Evolutionary conservation across 2,888 invertebrate species (phyloP).

Genomic region (Lithophane semibrunnea): DNA sequence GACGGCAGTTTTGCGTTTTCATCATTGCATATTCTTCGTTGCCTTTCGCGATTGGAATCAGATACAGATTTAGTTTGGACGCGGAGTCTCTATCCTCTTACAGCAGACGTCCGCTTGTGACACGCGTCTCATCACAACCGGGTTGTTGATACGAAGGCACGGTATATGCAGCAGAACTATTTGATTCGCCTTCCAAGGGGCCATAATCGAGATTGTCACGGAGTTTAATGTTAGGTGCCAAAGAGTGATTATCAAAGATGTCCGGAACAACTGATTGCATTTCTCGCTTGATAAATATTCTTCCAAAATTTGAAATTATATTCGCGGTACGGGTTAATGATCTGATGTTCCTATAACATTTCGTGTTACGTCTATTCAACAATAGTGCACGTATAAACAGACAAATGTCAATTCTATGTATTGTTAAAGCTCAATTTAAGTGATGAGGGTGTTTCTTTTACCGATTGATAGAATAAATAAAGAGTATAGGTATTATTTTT

Average conservation of each 20-base stretch:
- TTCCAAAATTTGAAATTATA: conserved; percentile 88
- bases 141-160: conserved; percentile 67
- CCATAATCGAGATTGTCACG: conserved; percentile 76
- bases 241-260: conserved; percentile 90
- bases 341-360: conserved; percentile 89
- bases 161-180: conserved; percentile 76
- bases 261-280: conserved; percentile 85
- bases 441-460: conserved; percentile 86
- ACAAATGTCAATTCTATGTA: conserved; percentile 87
- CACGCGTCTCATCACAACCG: conserved; percentile 61
- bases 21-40: conserved; percentile 84
- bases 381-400: conserved; percentile 79
- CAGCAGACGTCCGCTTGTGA: conserved; percentile 60
- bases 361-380: conserved; percentile 82
- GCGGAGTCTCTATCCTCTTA: conserved; percentile 70
- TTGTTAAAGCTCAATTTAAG: conserved; percentile 89
- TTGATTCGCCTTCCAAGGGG: conserved; percentile 74
- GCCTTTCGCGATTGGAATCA: conserved; percentile 82
- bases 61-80: conserved; percentile 74
- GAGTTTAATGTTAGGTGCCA: conserved; percentile 88
- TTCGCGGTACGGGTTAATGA: conserved; percentile 89
- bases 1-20: conserved; percentile 77
- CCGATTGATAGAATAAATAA: conserved; percentile 79
- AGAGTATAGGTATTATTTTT: conserved; percentile 81
- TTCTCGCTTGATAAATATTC: conserved; percentile 81